Base-by-base conservation (phyloP, 2,113 vertebrate species). In the Phyllostomus hastatus region DNA sequence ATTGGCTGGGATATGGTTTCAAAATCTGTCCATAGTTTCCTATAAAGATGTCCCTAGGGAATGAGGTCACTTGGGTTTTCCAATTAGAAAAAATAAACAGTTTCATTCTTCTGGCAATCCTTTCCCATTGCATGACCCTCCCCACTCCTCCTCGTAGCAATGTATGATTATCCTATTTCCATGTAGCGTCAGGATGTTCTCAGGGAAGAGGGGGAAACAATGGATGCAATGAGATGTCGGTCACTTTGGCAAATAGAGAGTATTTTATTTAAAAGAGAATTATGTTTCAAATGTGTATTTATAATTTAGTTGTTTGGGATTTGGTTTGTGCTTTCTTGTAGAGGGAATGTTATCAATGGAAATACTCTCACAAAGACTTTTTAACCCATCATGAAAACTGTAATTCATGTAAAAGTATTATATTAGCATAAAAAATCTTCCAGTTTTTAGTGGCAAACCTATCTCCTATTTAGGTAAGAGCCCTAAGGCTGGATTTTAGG, bases 41-140 rank as follows among this genome's bases (percentile, higher is more conserved):
- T 95, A 90, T 83, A 96, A 96, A 88, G 59, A 97, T 1, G 0
- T 92, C 97, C 41, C 28, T 57, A 91, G 69, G 70, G n/a, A 43
- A 86, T 97, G 94, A 95, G 83, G 96, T 97, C 89, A 93, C 31
- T 92, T 82, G 95, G 22, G 88, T 93, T 73, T 52, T 88, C 41
- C 83, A 48, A 95, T 97, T 96, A 90, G 91, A 97, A 97, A 95
- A 73, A 64, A 88, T 92, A 96, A 95, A 66, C 43, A 92, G 61
- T 41, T 96, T 94, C 15, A 91, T 97, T 70, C 43, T 0, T 90
- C 64, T 91, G 59, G 85, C 15, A 93, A 79, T 57, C 22, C 11
- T 67, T 93, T 73, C 70, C 50, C 46, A 84, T 54, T 73, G 28
- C n/a, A 66, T 72, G 67, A 69, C 1, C 26, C 59, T 61, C 24